Conservation (phyloP, 2,113 vertebrate genomes). For the Macrotis lagotis region DNA sequence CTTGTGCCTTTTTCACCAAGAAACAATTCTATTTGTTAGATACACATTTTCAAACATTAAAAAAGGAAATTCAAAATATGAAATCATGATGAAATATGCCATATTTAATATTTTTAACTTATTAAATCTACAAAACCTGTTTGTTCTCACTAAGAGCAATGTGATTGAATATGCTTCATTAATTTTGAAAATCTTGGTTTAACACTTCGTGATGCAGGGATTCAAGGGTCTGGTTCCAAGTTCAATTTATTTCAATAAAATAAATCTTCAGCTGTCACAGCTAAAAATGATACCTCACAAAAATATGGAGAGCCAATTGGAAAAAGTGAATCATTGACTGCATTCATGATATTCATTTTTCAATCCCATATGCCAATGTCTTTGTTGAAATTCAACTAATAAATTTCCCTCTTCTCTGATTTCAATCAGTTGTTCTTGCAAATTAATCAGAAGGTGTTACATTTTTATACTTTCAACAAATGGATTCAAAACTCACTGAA, state of each 20-base stretch:
- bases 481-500: neutral
- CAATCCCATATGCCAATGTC: neutral
- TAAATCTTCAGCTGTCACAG: neutral
- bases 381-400: neutral
- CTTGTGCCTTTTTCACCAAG: neutral
- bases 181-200: neutral
- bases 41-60: neutral
- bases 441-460: neutral
- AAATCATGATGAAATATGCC: neutral
- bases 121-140: neutral
- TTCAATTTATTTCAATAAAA: neutral
- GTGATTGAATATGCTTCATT: neutral
- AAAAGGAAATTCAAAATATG: neutral
- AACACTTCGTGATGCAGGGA: neutral
- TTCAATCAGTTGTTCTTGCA: neutral
- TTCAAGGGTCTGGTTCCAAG: slow-evolving; percentile 1
- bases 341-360: neutral
- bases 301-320: neutral
- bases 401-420: neutral
- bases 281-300: neutral
- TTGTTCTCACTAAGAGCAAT: neutral
- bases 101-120: neutral
- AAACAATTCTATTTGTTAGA: neutral
- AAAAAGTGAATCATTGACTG: neutral
- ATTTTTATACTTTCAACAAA: neutral